phyloP scores from a whole-genome alignment of 1,140 invertebrate species.

The Neuroterus valhalla region DNA sequence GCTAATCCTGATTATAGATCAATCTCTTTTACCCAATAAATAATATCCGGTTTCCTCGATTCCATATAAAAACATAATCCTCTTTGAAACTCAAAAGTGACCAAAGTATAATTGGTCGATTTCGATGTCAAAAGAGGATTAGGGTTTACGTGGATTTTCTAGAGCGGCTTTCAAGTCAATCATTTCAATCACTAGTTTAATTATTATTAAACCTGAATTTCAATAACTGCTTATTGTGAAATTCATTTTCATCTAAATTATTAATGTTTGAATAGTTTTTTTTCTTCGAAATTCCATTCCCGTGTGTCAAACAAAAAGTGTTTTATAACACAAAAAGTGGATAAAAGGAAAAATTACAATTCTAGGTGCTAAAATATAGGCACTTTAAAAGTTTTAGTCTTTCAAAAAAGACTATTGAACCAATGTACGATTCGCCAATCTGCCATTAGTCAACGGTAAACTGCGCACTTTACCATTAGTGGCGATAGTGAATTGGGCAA shows the following conservation, averaged over 20 bases:
- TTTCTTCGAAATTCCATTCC: too few relatives aligned
- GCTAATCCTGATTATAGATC: neutral
- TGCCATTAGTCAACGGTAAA: slow-evolving; percentile 28
- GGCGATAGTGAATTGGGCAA: slow-evolving; percentile 28
- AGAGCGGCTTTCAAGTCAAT: neutral
- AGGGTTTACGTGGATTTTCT: neutral
- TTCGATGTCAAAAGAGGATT: neutral
- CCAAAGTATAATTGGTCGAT: neutral
- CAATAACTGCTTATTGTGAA: too few relatives aligned
- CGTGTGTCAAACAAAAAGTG: too few relatives aligned
- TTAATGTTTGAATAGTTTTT: too few relatives aligned
- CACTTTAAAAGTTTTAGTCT: neutral
- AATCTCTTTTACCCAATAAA: neutral
- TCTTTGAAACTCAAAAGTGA: neutral
- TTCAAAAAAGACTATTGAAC: slow-evolving; percentile 8
- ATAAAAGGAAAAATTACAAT: neutral
- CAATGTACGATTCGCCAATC: slow-evolving; percentile 25
- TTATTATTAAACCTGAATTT: too few relatives aligned
- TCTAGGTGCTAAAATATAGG: neutral
- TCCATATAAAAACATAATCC: neutral
- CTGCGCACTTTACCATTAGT: slow-evolving; percentile 25
- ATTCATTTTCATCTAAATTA: too few relatives aligned
- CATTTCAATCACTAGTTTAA: too few relatives aligned
- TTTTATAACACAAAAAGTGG: too few relatives aligned
- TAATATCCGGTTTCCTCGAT: neutral